Conservation (phyloP, 1,140 invertebrate species). For the Cardiocondyla obscurior region DNA sequence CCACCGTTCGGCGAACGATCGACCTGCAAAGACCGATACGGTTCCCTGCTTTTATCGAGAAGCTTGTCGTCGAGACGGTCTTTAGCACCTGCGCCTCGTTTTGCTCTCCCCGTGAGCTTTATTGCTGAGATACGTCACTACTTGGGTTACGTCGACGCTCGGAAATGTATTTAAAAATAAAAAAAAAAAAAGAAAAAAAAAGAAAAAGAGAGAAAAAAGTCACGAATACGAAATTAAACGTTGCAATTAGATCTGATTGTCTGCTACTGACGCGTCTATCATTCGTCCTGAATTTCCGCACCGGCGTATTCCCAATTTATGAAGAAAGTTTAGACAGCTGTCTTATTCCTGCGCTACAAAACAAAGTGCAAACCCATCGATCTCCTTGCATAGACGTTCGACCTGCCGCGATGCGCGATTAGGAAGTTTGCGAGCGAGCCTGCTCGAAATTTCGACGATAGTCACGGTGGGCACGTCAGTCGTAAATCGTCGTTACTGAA, state of each 20-base stretch:
- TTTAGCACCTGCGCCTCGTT: neutral
- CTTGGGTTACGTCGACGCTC: neutral
- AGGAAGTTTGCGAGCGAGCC: slow-evolving; percentile 35
- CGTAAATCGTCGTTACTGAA: slow-evolving; percentile 59
- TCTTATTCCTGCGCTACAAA: slow-evolving; percentile 26
- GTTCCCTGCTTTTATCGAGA: neutral
- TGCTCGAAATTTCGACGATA: slow-evolving; percentile 55
- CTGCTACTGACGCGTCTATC: neutral
- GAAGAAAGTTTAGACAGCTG: slow-evolving; percentile 47
- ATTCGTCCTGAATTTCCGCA: neutral
- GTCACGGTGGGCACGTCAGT: slow-evolving; percentile 41
- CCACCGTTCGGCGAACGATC: slow-evolving; percentile 10
- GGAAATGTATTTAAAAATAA: neutral
- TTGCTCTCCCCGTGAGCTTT: neutral
- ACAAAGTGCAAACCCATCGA: slow-evolving; percentile 40
- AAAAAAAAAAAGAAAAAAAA: neutral
- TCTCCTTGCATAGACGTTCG: slow-evolving; percentile 11
- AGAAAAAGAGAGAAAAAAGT: neutral
- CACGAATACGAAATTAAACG: neutral
- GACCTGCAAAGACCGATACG: neutral
- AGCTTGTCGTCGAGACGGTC: neutral
- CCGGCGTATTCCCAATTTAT: slow-evolving; percentile 22
- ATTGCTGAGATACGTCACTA: neutral
- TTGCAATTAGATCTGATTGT: neutral
- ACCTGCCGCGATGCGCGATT: slow-evolving; percentile 22